These are phyloP conservation scores for Ephestia elutella DNA, from an alignment of 1,140 invertebrate genomes.

Conservation along the genomic window DNA sequence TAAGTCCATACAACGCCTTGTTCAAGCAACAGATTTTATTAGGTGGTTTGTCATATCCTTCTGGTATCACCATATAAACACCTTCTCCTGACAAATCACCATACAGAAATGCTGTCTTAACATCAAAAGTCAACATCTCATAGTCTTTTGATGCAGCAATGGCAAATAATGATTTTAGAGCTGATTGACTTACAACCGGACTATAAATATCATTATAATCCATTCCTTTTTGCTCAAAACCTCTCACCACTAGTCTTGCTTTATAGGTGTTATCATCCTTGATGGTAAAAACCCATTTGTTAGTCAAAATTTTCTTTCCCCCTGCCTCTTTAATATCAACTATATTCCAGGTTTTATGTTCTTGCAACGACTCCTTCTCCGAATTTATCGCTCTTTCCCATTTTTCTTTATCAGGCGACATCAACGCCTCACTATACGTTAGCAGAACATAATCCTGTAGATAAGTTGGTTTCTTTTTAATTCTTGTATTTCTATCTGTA, in stretches of 20 bases:
- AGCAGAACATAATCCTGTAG: slow-evolving; percentile 9
- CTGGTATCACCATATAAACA: slow-evolving; percentile 16
- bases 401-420: not conserved
- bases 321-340: slow-evolving; percentile 6
- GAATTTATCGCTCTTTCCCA: slow-evolving; percentile 12
- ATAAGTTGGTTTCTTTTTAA: not conserved
- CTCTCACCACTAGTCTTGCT: slow-evolving; percentile 16
- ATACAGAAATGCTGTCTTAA: slow-evolving; percentile 22
- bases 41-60: slow-evolving; percentile 13
- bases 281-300: slow-evolving; percentile 13
- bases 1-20: too few species aligned
- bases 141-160: slow-evolving; percentile 12
- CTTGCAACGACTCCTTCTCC: not conserved
- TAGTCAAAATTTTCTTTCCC: slow-evolving; percentile 10
- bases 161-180: slow-evolving; percentile 6
- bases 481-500: too few species aligned
- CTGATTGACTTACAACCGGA: slow-evolving; percentile 17
- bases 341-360: slow-evolving; percentile 1
- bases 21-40: too few species aligned
- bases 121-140: slow-evolving; percentile 18
- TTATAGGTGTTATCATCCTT: slow-evolving; percentile 17
- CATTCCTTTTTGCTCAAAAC: slow-evolving; percentile 17
- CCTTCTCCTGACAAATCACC: slow-evolving; percentile 11
- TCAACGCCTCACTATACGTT: slow-evolving; percentile 1
- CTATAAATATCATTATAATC: slow-evolving; percentile 17